Evolutionary conservation across 2,797 vertebrate genomes (phyloP).

Genomic region (Etheostoma nigrum): DNA sequence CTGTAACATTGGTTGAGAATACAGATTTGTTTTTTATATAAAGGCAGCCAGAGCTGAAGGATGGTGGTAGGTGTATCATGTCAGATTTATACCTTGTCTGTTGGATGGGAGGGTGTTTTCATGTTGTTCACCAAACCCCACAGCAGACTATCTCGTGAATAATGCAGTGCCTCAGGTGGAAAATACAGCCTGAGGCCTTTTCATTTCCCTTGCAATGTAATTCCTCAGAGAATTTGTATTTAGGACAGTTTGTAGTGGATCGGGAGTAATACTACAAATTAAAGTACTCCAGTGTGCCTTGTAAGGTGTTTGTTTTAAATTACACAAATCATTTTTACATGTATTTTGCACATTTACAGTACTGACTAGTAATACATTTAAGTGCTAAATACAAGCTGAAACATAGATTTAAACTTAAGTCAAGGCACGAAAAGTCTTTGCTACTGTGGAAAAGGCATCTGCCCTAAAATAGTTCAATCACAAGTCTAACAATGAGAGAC

Average conservation of each 20-base stretch:
- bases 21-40: conserved; percentile 24
- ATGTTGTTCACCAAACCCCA: conserved; percentile 72
- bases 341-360: not conserved
- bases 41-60: conserved; percentile 40
- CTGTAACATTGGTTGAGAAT: conserved; percentile 24
- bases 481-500: conserved; percentile 40
- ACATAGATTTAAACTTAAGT: not conserved
- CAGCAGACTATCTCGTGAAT: conserved; percentile 75
- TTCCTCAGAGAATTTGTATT: conserved; percentile 68
- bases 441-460: conserved; percentile 12
- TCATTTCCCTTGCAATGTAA: conserved; percentile 48
- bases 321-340: conserved; percentile 3
- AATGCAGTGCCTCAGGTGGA: conserved; percentile 77
- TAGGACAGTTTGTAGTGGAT: conserved; percentile 58
- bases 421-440: not conserved
- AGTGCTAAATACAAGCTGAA: conserved; percentile 1
- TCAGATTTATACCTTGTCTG: conserved; percentile 71
- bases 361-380: not conserved
- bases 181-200: conserved; percentile 74
- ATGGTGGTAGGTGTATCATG: conserved; percentile 59
- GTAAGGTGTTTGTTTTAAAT: conserved; percentile 19
- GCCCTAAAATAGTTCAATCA: conserved; percentile 31
- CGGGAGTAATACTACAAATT: conserved; percentile 48
- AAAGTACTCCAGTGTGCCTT: conserved; percentile 11
- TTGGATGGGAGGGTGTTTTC: conserved; percentile 60